These are phyloP conservation scores for Fukomys damarensis DNA, from an alignment of 2,113 vertebrate species.

Conservation along the genomic window DNA sequence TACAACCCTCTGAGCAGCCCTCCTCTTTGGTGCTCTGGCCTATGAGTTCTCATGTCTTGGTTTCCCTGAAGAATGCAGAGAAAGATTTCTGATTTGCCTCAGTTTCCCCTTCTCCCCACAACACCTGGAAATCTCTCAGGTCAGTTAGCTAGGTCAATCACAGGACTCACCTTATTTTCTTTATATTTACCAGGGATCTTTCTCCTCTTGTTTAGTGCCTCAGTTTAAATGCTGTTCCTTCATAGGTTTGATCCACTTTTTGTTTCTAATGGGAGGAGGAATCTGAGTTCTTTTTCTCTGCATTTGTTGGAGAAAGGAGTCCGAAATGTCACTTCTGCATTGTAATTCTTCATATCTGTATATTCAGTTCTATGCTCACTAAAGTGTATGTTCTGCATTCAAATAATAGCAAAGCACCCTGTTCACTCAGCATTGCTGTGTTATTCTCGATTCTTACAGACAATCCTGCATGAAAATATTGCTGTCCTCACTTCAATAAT, in stretches of 20 bases:
- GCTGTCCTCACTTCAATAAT: neutral
- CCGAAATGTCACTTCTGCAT: neutral
- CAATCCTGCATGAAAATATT: neutral
- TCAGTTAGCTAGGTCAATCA: neutral
- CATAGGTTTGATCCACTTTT: neutral
- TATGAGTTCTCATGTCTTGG: neutral
- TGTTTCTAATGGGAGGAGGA: neutral
- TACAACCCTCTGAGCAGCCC: neutral
- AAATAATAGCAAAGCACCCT: neutral
- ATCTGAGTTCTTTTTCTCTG: neutral
- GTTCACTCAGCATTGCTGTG: neutral
- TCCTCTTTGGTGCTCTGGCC: fast-evolving
- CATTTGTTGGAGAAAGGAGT: neutral
- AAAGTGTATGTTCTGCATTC: neutral
- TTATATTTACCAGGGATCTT: neutral
- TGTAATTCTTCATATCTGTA: neutral
- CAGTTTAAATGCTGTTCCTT: neutral
- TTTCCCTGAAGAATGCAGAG: neutral
- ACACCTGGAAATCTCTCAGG: neutral
- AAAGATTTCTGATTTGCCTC: neutral
- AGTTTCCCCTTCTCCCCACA: too few relatives aligned
- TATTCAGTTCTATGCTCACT: neutral
- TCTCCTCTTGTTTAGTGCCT: neutral
- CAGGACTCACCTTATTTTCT: neutral
- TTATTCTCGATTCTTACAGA: neutral